Evolutionary conservation across 37 sponge, comb jelly and placozoan species (phyloP).

Genomic region (Oopsacas minuta): DNA sequence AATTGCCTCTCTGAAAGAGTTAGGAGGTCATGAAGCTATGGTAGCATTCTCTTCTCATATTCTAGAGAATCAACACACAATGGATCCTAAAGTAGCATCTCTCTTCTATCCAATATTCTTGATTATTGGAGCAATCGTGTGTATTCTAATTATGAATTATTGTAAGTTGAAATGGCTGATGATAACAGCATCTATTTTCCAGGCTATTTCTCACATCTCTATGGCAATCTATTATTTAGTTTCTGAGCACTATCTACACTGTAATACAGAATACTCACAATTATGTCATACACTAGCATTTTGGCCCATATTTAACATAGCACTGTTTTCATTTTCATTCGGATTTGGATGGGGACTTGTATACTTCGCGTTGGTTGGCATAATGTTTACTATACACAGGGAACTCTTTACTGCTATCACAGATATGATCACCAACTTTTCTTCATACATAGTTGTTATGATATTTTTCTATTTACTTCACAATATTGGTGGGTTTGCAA

Average conservation of each 20-base stretch:
- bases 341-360: neutral
- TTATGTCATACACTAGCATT: neutral
- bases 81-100: slow-evolving; percentile 19
- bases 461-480: neutral
- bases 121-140: neutral
- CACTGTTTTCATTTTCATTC: neutral
- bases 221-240: neutral
- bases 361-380: neutral
- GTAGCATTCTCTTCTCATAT: slow-evolving; percentile 2
- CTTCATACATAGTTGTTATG: neutral
- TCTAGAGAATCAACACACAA: neutral
- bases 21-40: slow-evolving; percentile 17
- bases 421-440: neutral
- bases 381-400: neutral
- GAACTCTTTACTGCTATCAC: neutral
- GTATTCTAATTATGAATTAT: neutral
- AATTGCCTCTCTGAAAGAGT: neutral
- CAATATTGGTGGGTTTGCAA: neutral
- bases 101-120: slow-evolving; percentile 18
- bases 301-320: neutral
- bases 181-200: neutral
- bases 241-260: neutral
- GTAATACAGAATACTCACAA: neutral
- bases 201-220: neutral
- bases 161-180: neutral